These are phyloP conservation scores for Callimorpha dominula DNA, from an alignment of 2,888 invertebrate genomes.

Conservation along the genomic window DNA sequence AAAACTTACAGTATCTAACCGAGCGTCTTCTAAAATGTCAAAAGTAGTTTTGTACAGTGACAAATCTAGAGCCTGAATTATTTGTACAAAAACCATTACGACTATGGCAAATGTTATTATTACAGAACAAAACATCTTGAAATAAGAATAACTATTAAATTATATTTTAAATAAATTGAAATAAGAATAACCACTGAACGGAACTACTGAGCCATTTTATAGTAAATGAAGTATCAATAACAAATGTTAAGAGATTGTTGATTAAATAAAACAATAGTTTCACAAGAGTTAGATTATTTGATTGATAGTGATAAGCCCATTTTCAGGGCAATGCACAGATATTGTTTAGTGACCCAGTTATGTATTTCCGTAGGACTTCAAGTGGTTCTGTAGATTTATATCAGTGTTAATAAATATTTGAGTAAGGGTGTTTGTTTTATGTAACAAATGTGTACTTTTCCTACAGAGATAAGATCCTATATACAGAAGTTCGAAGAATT, in stretches of 20 bases:
- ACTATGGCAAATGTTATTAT: constrained; percentile 16
- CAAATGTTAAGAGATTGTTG: constrained; percentile 42
- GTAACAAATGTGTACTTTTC: neutral
- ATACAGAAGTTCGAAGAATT: neutral
- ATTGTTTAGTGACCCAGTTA: constrained; percentile 27
- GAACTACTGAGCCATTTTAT: constrained; percentile 29
- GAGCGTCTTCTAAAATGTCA: constrained; percentile 72
- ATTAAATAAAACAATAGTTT: constrained; percentile 53
- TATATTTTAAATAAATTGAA: too few relatives aligned
- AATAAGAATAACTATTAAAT: constrained; percentile 2
- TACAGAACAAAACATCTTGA: constrained; percentile 31
- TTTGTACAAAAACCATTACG: constrained; percentile 19
- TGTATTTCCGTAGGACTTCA: constrained; percentile 36
- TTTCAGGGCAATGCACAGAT: constrained; percentile 49
- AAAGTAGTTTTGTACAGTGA: constrained; percentile 48
- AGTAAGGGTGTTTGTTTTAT: neutral
- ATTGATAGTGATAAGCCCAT: constrained; percentile 53
- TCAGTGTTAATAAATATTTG: neutral
- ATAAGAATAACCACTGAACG: constrained; percentile 13
- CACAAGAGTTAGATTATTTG: constrained; percentile 54
- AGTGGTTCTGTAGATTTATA: constrained; percentile 12
- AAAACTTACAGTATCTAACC: constrained; percentile 75
- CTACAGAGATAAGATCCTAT: neutral
- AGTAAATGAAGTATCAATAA: constrained; percentile 31
- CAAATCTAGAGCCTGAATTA: constrained; percentile 27